phyloP scores from a whole-genome alignment of 2,113 vertebrate species.

The Microtus pennsylvanicus region DNA sequence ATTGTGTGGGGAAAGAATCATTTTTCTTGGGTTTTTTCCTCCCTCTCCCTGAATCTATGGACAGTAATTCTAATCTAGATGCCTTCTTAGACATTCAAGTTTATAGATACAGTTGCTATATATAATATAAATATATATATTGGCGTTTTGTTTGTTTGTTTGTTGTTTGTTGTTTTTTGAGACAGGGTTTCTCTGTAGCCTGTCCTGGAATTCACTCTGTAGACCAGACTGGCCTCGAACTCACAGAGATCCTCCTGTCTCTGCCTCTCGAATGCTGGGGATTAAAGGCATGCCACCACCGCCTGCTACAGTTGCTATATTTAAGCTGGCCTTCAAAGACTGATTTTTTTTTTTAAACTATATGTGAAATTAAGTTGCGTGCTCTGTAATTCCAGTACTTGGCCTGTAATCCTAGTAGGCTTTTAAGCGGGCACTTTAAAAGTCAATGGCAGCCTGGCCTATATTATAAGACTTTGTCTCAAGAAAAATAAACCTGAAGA shows the following conservation, averaged over 20 bases:
- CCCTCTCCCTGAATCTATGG: background rate
- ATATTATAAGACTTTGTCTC: background rate
- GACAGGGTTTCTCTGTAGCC: no score
- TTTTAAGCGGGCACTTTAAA: background rate
- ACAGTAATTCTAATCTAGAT: constrained; percentile 8
- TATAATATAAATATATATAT: no score
- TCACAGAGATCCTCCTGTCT: no score
- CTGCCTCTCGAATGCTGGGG: no score
- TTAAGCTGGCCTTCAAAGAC: constrained; percentile 30
- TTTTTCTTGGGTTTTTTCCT: background rate
- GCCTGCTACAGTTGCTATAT: no score
- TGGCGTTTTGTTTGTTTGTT: no score
- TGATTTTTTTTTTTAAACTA: constrained; percentile 51
- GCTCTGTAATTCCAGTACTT: background rate
- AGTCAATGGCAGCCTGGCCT: background rate
- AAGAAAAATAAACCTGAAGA: background rate
- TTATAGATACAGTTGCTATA: background rate
- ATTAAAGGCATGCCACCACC: no score
- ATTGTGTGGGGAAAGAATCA: background rate
- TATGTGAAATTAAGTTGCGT: constrained; percentile 58
- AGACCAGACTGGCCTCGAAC: no score
- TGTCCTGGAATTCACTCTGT: no score
- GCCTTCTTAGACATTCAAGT: background rate
- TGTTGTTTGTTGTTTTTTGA: no score
- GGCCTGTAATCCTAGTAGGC: background rate